Evolutionary conservation across 2,888 invertebrate genomes (phyloP), one percentile per base, ranked within the genome.

Genomic region (Parascotia fuliginaria): DNA sequence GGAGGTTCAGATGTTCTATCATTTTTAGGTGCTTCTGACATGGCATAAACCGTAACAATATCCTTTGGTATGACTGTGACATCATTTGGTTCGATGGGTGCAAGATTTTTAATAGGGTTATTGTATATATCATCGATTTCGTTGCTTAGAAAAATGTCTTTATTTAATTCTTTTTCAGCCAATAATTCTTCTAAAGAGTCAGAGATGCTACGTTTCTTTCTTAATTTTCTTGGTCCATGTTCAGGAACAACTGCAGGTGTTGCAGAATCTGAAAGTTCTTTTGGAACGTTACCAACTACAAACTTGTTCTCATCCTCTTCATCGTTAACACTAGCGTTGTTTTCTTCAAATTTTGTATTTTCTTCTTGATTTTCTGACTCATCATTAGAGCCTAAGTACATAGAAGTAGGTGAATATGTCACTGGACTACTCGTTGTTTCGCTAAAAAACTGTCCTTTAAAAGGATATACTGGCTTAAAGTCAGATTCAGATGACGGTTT

Each of bases 251-350:
- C 91, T 3, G 92, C 93, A 0, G 94, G 93, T 1, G 94, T 93
- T 1, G 85, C 92, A 22, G 92, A 84, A 48, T 93, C 92, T 31
- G 81, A 75, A 34, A 93, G 69, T 52, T 94, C 94, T 73, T 95
- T 94, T 0, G 94, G 94, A 0, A 95, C 87, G 65, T 93, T 95
- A 0, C 95, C 95, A 1, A 95, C 95, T 0, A 95, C 95, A 77
- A 95, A 95, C 73, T 95, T 94, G 39, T 85, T 89, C 28, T 91
- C 87, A 42, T 61, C 79, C 7, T 70, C 63, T 51, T 80, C 85
- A 28, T 61, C 66, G 40, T 71, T 75, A 5, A 61, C 49, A 28
- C 78, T n/a, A n/a, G n/a, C 75, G 32, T 71, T 67, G 56, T 75
- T 74, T 28, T 86, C 88, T 9, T 71, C 73, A 62, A 86, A 89